These are phyloP conservation scores for Stenodema calcarata DNA, from an alignment of 2,888 invertebrate genomes.

Conservation along the genomic window DNA sequence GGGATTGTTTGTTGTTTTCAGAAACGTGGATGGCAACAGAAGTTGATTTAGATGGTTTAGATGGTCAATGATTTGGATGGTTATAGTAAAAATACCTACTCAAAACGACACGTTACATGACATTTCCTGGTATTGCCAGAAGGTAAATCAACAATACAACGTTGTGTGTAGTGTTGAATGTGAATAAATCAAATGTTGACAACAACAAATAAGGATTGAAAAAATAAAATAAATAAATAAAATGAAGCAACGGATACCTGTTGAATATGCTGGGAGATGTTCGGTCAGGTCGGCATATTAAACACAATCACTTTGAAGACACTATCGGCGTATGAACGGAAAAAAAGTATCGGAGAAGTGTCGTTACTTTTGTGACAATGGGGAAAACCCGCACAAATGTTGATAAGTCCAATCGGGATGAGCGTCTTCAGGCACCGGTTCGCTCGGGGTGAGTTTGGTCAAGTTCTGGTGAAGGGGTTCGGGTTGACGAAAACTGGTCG, in stretches of 20 bases:
- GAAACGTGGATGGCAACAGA: no score
- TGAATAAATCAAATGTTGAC: no score
- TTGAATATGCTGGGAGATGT: conserved; percentile 37
- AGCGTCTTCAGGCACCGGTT: background rate
- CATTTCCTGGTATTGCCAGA: no score
- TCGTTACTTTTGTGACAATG: background rate
- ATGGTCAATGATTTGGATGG: no score
- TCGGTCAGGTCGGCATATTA: conserved; percentile 33
- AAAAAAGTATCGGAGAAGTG: background rate
- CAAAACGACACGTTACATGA: no score
- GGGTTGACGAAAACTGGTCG: background rate
- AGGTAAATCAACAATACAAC: no score
- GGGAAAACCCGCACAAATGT: background rate
- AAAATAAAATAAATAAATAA: no score
- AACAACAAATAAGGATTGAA: no score
- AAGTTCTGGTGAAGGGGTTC: background rate
- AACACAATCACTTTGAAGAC: conserved; percentile 41
- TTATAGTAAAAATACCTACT: no score
- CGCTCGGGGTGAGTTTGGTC: background rate
- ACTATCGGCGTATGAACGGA: background rate
- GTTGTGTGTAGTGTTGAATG: no score
- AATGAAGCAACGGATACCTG: background rate
- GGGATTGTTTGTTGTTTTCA: no score
- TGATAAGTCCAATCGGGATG: background rate
- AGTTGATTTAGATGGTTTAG: no score